Conservation (phyloP, 2,888 invertebrate species). For the Axea sp. region DNA sequence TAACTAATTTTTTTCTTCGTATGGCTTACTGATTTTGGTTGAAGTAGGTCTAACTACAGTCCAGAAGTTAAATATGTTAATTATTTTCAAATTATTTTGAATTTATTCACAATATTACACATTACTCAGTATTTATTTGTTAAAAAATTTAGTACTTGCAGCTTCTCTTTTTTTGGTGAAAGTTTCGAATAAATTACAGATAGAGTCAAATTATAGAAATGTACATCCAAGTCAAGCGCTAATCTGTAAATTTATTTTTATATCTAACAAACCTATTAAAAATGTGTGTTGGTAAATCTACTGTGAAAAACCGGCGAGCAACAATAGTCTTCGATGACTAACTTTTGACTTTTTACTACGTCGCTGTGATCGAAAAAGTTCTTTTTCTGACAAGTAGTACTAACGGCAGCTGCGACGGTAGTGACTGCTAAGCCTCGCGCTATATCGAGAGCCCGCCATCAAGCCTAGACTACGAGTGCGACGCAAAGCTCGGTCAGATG, state of each 20-base stretch:
- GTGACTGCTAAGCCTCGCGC: constrained; percentile 60
- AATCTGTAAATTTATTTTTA: neutral
- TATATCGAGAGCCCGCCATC: constrained; percentile 70
- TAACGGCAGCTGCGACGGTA: constrained; percentile 37
- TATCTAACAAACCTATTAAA: neutral
- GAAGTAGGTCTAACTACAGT: no score
- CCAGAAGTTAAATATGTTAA: no score
- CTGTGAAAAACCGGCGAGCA: neutral
- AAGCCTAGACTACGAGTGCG: constrained; percentile 48
- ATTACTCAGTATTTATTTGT: no score
- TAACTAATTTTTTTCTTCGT: no score
- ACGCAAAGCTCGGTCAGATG: constrained; percentile 28
- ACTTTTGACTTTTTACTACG: constrained; percentile 22
- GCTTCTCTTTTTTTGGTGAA: no score
- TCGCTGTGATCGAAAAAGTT: constrained; percentile 67
- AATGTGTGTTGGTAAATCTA: neutral
- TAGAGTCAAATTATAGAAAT: no score
- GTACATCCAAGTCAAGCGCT: no score
- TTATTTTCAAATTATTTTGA: no score
- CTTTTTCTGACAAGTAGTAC: constrained; percentile 59
- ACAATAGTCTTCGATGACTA: neutral
- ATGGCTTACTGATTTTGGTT: no score
- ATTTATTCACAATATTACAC: no score
- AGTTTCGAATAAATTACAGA: no score
- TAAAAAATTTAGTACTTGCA: no score